Evolutionary conservation across 2,888 invertebrate genomes (phyloP), one percentile per base, ranked within the genome.

Genomic region (Arge pagana): DNA sequence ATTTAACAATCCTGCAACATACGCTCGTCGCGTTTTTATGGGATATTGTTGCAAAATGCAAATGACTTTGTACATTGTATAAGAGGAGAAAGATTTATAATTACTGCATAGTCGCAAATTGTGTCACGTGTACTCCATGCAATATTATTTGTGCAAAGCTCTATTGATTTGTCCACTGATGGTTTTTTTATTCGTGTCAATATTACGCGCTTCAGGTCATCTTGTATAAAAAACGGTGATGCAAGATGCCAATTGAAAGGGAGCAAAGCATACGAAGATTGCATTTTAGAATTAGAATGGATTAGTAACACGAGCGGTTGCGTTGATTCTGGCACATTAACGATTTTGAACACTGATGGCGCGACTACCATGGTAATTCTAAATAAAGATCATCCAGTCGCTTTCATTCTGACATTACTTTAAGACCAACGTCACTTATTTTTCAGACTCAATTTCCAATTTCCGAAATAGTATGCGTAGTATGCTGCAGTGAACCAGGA

Each of bases 171-270:
- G n/a, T n/a, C n/a, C n/a, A n/a, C n/a, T n/a, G 7, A 39, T 23
- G 10, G 16, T 40, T 2, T 45, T 24, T 40, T 11, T 21, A 36
- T n/a, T n/a, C n/a, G n/a, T n/a, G n/a, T n/a, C n/a, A n/a, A n/a
- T 54, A 42, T 48, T n/a, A n/a, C n/a, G n/a, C n/a, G n/a, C n/a
- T n/a, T n/a, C n/a, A 78, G 79, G 64, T 87, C 88, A 16, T 92
- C 92, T 0, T 94, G 93, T 92, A 84, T 90, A 0, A 89, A 93
- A 67, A 87, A 87, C 53, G 90, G 90, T 33, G 89, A 92, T 76
- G 88, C 89, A 0, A 84, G 89, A 65, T 85, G 88, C 52, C 72
- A 72, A 57, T 57, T 77, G 3, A 75, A 76, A 51, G 74, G 74
- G 5, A 72, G 68, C 26, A 70, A 80, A 52, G 76, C 80, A 28